A percentile compares a stretch with the other conserved stretches of the same genome.
Evolutionary conservation across 2,113 vertebrate genomes (phyloP).

Genomic region (Thomomys bottae): DNA sequence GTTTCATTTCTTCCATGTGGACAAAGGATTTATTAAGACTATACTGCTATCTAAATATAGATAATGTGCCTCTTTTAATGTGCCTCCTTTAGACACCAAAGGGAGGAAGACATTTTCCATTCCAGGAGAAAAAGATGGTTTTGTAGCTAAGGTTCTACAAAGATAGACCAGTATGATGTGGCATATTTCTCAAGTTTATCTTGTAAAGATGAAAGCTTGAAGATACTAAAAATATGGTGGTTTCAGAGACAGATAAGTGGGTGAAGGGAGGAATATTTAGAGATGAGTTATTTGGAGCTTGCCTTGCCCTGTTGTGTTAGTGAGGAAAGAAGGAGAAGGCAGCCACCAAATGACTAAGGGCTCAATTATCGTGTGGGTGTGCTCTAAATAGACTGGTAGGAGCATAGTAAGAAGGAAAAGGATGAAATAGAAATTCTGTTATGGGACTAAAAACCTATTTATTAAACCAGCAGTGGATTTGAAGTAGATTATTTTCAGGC

Average conservation of each 20-base stretch:
- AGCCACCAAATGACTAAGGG: conserved; percentile 49
- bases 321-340: conserved; percentile 39
- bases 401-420: conserved; percentile 36
- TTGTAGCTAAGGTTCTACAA: neutral
- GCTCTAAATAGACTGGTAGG: conserved; percentile 54
- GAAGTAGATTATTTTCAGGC: conserved; percentile 33
- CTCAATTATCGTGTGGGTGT: conserved; percentile 19
- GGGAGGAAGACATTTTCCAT: neutral
- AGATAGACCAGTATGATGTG: conserved; percentile 51
- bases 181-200: conserved; percentile 51
- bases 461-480: conserved; percentile 45
- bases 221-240: conserved; percentile 63
- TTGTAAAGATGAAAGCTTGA: conserved; percentile 64
- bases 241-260: conserved; percentile 68
- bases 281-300: conserved; percentile 70
- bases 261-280: conserved; percentile 73
- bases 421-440: conserved; percentile 33
- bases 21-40: conserved; percentile 23
- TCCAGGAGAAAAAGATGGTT: neutral
- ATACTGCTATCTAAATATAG: neutral
- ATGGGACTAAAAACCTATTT: conserved; percentile 7
- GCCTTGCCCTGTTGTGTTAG: conserved; percentile 44
- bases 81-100: neutral
- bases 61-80: conserved; percentile 13
- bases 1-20: neutral